Conservation (phyloP, 2,888 invertebrate species). For the Didymodactylos carnosus region DNA sequence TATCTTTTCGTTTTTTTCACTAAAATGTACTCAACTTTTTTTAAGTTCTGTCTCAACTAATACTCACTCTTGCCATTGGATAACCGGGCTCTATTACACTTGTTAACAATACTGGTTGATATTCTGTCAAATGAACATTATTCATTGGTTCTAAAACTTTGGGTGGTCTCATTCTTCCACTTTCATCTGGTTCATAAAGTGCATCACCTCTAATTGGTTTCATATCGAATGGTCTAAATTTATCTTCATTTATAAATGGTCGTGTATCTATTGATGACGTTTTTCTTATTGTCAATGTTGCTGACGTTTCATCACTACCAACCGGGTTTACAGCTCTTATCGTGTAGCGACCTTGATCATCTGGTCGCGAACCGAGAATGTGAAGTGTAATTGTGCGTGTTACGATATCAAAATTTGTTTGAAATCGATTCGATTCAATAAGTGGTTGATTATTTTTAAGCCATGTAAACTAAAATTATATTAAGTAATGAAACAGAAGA, state of each 20-base stretch:
- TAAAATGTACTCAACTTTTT: too few relatives aligned
- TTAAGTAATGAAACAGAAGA: background rate
- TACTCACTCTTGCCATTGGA: too few relatives aligned
- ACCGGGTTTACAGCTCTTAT: conserved; percentile 31
- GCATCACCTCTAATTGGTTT: too few relatives aligned
- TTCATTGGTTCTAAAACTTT: conserved; percentile 5
- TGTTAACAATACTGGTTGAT: conserved; percentile 38
- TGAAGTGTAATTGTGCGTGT: conserved; percentile 48
- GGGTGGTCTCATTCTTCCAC: background rate
- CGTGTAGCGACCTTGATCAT: conserved; percentile 18
- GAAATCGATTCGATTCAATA: conserved; percentile 37
- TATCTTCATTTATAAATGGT: conserved; percentile 1
- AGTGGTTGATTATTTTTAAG: conserved; percentile 3
- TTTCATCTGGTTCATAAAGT: background rate
- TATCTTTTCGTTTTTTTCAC: too few relatives aligned
- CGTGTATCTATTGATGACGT: background rate
- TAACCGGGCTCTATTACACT: conserved; percentile 35
- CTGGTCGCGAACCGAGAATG: conserved; percentile 39
- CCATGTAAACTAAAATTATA: background rate
- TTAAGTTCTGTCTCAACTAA: too few relatives aligned
- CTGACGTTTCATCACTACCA: conserved; percentile 18
- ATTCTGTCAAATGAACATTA: conserved; percentile 29
- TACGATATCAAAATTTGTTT: conserved; percentile 5
- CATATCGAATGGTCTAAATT: background rate
- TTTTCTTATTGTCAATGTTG: background rate